A percentile compares a stretch with the other conserved stretches of the same genome.
Conservation (phyloP, 2,888 invertebrate genomes). For the Podotricha telesiphe region DNA sequence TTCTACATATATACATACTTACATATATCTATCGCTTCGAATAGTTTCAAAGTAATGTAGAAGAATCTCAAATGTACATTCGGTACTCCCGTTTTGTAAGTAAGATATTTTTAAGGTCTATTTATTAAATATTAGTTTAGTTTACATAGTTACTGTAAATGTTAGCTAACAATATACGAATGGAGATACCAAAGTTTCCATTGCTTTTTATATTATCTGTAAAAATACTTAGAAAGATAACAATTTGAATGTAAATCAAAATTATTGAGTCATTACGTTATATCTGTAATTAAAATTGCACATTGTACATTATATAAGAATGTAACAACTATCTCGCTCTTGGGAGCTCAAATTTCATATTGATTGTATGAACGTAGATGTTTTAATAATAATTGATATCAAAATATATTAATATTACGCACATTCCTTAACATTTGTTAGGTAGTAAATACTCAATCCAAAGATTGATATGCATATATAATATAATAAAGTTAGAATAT, state of each 20-base stretch:
- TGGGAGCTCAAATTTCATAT: slow-evolving; percentile 34
- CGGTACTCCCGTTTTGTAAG: slow-evolving; percentile 64
- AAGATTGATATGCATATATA: slow-evolving; percentile 62
- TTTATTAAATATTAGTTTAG: slow-evolving; percentile 67
- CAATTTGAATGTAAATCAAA: slow-evolving; percentile 41
- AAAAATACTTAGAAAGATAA: slow-evolving; percentile 23
- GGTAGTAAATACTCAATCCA: slow-evolving; percentile 66
- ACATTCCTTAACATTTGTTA: slow-evolving; percentile 66
- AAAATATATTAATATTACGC: slow-evolving; percentile 55
- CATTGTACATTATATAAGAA: slow-evolving; percentile 48
- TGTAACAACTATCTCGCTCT: slow-evolving; percentile 34
- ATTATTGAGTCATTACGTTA: slow-evolving; percentile 61
- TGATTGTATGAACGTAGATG: slow-evolving; percentile 35
- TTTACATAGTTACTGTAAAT: slow-evolving; percentile 52
- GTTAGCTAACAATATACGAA: slow-evolving; percentile 51
- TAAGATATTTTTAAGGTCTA: slow-evolving; percentile 61
- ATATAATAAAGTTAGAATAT: slow-evolving; percentile 44
- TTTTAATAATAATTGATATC: slow-evolving; percentile 43
- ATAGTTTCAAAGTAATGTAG: slow-evolving; percentile 57
- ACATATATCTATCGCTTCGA: slow-evolving; percentile 50
- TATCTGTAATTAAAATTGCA: slow-evolving; percentile 61
- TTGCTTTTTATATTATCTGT: slow-evolving; percentile 43
- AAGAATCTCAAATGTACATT: slow-evolving; percentile 70
- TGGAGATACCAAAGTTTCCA: slow-evolving; percentile 63
- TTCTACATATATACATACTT: slow-evolving; percentile 10